Percentiles rank a stretch among this genome's conserved stretches.
Evolutionary conservation across 2,113 vertebrate genomes (phyloP).

Genomic region (Tetrao urogallus): DNA sequence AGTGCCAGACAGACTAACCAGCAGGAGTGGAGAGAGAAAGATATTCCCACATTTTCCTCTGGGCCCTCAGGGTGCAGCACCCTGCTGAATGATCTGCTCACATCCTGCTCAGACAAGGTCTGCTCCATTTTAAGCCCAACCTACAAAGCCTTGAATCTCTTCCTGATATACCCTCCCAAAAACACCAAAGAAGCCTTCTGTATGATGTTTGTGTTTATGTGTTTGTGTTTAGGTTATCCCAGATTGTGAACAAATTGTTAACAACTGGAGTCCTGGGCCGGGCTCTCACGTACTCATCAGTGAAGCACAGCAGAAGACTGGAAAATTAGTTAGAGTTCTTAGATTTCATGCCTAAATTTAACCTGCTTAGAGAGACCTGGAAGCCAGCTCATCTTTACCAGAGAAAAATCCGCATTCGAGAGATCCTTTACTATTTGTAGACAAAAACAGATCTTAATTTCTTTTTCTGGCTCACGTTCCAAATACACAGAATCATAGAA

Average conservation of each 20-base stretch:
- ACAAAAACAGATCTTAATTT: not conserved
- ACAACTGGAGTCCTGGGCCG: not conserved
- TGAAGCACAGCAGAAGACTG: not conserved
- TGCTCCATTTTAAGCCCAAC: not conserved
- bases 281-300: not conserved
- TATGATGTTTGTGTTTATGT: not conserved
- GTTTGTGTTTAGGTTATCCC: not conserved
- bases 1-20: not conserved
- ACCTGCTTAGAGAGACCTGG: not conserved
- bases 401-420: fast-evolving
- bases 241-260: not conserved
- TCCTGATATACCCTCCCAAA: not conserved
- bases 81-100: not conserved
- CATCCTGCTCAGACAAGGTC: not conserved
- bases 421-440: not conserved
- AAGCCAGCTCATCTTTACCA: not conserved
- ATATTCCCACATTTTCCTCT: not conserved
- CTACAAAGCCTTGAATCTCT: not conserved
- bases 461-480: not conserved
- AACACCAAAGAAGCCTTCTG: not conserved
- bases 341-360: not conserved
- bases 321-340: not conserved
- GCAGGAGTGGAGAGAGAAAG: not conserved
- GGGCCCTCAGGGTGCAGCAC: not conserved
- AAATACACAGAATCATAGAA: no score